These are phyloP conservation scores for Colletes collaris DNA, from an alignment of 2,888 invertebrate genomes.

Conservation along the genomic window DNA sequence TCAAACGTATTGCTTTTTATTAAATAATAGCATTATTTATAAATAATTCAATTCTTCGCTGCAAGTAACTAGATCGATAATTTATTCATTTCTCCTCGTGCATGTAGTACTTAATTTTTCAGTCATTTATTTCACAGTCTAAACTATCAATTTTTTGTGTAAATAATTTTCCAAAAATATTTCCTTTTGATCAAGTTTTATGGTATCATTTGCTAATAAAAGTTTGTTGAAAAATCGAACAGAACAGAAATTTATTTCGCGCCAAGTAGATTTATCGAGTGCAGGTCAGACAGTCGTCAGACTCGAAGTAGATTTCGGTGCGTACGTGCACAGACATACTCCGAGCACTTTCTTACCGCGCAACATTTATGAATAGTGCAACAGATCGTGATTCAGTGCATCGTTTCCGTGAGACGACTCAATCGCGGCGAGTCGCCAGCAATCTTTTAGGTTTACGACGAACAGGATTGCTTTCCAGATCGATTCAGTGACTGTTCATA, in stretches of 20 bases:
- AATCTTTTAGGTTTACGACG: slow-evolving; percentile 20
- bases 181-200: no score
- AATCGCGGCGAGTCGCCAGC: slow-evolving; percentile 13
- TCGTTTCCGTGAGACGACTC: slow-evolving; percentile 30
- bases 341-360: not conserved
- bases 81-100: no score
- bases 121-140: no score
- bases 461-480: slow-evolving; percentile 25
- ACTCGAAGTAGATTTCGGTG: not conserved
- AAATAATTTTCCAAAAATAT: no score
- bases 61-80: no score
- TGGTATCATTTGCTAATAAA: no score
- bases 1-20: no score
- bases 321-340: not conserved
- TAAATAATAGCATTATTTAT: no score
- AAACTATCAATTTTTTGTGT: no score
- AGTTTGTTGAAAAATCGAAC: no score
- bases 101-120: no score
- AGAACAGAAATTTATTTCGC: not conserved
- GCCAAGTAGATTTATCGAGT: not conserved
- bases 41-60: no score
- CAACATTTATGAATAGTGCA: slow-evolving; percentile 41
- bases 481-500: slow-evolving; percentile 23
- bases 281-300: not conserved
- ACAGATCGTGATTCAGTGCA: slow-evolving; percentile 35